A percentile compares a stretch with the other conserved stretches of the same genome.
phyloP scores from a whole-genome alignment of 2,888 invertebrate genomes.

The Stegophylla sp. region DNA sequence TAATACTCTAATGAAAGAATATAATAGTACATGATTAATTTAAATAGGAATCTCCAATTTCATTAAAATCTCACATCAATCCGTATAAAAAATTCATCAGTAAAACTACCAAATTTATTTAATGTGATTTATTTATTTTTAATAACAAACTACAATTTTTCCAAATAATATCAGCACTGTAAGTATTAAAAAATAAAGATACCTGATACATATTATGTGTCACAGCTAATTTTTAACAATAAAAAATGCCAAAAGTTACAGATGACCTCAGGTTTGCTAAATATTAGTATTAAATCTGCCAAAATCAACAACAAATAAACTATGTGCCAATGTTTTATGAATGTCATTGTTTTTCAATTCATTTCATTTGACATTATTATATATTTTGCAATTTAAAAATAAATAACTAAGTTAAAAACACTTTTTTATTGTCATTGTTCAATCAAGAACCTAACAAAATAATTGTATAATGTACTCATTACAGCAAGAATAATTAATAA shows the following conservation, averaged over 20 bases:
- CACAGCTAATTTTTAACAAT: conserved; percentile 1
- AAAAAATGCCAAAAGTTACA: conserved; percentile 33
- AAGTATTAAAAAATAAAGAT: conserved; percentile 10
- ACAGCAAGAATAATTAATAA: too few relatives aligned
- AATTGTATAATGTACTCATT: too few relatives aligned
- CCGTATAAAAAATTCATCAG: neutral
- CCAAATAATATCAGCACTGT: conserved; percentile 3
- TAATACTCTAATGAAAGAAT: too few relatives aligned
- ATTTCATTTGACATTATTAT: conserved; percentile 42
- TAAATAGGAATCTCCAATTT: too few relatives aligned
- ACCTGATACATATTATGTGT: conserved; percentile 8
- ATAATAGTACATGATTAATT: too few relatives aligned
- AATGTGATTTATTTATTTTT: too few relatives aligned
- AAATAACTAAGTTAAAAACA: conserved; percentile 8
- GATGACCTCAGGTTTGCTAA: conserved; percentile 32
- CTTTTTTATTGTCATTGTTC: neutral
- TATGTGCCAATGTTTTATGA: conserved; percentile 47
- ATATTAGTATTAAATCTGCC: conserved; percentile 49
- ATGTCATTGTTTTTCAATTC: conserved; percentile 42
- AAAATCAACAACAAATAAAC: conserved; percentile 24
- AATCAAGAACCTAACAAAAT: neutral
- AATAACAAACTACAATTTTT: neutral
- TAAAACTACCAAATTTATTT: neutral
- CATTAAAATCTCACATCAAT: too few relatives aligned
- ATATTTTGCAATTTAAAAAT: conserved; percentile 39